Evolutionary conservation across 2,797 vertebrate species (phyloP).

Genomic region (Spheniscus humboldti): DNA sequence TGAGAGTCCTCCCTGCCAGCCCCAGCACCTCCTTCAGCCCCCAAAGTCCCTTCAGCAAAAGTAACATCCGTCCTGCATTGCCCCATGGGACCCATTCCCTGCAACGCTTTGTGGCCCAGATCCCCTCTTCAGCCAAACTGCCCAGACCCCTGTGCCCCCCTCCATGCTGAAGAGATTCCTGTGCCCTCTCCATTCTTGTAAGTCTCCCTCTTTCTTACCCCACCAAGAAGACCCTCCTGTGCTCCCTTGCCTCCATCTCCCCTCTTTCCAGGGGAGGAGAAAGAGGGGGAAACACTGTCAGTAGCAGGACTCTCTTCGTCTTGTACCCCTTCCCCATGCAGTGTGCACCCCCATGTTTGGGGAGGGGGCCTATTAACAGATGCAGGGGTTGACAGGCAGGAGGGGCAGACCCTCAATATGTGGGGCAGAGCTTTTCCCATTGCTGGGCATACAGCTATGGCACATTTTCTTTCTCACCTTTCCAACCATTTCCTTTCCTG

Average conservation of each 20-base stretch:
- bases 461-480: not conserved
- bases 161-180: not conserved
- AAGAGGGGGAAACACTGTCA: not conserved
- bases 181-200: not conserved
- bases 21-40: not conserved
- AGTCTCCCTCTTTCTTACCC: not conserved
- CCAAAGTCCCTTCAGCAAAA: not conserved
- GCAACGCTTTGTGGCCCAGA: not conserved
- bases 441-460: rapidly evolving
- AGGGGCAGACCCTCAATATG: not conserved
- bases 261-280: not conserved
- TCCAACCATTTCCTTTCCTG: not conserved
- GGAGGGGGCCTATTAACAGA: not conserved
- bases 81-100: not conserved
- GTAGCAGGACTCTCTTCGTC: rapidly evolving
- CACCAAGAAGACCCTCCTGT: not conserved
- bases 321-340: not conserved
- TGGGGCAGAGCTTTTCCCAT: not conserved
- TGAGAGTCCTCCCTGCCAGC: not conserved
- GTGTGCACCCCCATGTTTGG: not conserved
- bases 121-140: not conserved
- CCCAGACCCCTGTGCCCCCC: not conserved
- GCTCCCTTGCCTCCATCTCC: not conserved
- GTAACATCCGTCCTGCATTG: not conserved
- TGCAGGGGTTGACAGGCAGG: not conserved